These are phyloP conservation scores for Tarsius wallacei DNA, from an alignment of 2,797 vertebrate genomes.

Conservation along the genomic window DNA sequence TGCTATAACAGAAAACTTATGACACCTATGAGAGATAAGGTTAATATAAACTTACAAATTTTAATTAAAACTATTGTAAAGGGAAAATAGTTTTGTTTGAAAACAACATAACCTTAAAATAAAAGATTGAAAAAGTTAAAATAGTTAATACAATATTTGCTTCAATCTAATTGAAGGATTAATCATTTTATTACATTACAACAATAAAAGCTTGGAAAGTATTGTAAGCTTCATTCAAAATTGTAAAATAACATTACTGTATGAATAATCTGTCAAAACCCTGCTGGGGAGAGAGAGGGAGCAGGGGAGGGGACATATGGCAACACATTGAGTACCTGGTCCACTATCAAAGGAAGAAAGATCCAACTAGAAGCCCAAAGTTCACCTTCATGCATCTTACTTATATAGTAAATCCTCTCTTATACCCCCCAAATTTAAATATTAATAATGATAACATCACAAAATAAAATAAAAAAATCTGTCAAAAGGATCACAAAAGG, in stretches of 20 bases:
- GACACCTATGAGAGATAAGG: background rate
- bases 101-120: background rate
- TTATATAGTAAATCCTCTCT: no score
- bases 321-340: no score
- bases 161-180: background rate
- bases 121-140: background rate
- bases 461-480: no score
- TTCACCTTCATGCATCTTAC: no score
- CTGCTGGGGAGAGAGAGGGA: background rate
- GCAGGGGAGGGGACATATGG: no score
- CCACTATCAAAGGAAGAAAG: no score
- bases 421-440: no score
- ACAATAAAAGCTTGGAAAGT: background rate
- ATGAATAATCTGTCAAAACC: background rate
- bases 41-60: conserved; percentile 1
- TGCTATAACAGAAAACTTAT: background rate
- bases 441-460: no score
- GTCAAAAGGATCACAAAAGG: background rate
- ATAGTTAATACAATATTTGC: background rate
- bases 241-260: background rate
- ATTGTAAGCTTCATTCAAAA: background rate
- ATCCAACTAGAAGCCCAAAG: no score
- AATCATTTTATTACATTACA: background rate
- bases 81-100: background rate
- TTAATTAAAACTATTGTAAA: background rate